These are phyloP conservation scores for Pipistrellus kuhlii DNA, from an alignment of 2,797 vertebrate genomes.

Conservation along the genomic window DNA sequence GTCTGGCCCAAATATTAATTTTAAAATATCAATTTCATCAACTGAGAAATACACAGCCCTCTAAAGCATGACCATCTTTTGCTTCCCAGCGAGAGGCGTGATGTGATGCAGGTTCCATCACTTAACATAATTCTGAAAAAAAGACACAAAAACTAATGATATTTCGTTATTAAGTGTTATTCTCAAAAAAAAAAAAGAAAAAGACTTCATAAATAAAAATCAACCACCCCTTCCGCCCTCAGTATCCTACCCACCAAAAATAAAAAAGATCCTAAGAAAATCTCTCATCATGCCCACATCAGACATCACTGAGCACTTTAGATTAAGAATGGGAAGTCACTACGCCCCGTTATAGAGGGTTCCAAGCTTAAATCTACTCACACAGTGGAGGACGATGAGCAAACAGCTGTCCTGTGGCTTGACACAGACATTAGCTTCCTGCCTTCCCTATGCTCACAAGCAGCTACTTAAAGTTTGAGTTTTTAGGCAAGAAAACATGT, in stretches of 20 bases:
- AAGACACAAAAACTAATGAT: background rate
- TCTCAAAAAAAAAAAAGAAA: background rate
- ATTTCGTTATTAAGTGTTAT: background rate
- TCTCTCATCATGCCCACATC: background rate
- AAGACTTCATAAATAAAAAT: conserved; percentile 48
- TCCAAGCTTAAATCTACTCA: conserved; percentile 74
- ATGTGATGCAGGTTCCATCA: background rate
- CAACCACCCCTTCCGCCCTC: conserved; percentile 37
- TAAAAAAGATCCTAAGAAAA: background rate
- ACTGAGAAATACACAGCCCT: conserved; percentile 11
- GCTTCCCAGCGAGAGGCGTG: background rate
- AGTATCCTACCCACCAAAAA: background rate
- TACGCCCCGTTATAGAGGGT: conserved; percentile 22
- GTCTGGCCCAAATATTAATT: conserved; percentile 1
- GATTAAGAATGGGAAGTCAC: background rate
- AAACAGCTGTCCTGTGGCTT: conserved; percentile 85
- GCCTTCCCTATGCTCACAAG: conserved; percentile 81
- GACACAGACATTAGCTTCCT: conserved; percentile 82
- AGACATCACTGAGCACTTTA: background rate
- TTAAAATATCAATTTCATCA: conserved; percentile 6
- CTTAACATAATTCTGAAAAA: conserved; percentile 31
- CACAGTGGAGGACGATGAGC: conserved; percentile 83
- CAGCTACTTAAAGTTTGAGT: conserved; percentile 81
- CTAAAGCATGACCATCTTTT: conserved; percentile 12
- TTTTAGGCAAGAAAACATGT: conserved; percentile 83